Base-by-base conservation (phyloP, 2,797 vertebrate genomes). In the Micromesistius poutassou region DNA sequence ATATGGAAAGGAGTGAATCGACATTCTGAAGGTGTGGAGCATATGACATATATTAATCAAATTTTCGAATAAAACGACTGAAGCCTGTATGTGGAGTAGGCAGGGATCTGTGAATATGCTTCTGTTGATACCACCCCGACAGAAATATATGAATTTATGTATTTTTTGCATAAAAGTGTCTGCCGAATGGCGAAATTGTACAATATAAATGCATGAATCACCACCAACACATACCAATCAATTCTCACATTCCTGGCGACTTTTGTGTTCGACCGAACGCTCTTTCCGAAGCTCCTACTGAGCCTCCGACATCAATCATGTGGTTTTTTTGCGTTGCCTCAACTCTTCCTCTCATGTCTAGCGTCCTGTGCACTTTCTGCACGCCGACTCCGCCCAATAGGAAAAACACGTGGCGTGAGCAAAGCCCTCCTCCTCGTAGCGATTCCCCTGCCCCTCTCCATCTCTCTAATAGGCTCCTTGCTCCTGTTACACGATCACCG, bases 381-480 rank as follows among this genome's bases (percentile, higher is more conserved):
- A 2, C 62, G n/a, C 62, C 25, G 4, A 66, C 87, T 82, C 87
- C 86, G 79, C 84, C 84, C 87, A 80, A 82, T 78, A 80, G 87
- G 87, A 90, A 90, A 85, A 83, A 86, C 79, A 90, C 81, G 88
- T 87, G 82, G 83, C 83, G 85, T 90, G 82, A 84, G 35, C 31
- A 5, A 25, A 8, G 71, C 36, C 55, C 30, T 12, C 72, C 16
- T 66, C 87, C 84, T 40, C 88, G 78, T 87, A 66, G 87, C 91
- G 91, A 93, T 92, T 87, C 84, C 88, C 89, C 86, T 81, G 75
- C 80, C 85, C 79, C 85, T 85, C 62, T 66, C n/a, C 25, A n/a
- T 66, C n/a, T 66, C 62, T 89, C 88, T 93, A 94, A 93, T 91
- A 92, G 92, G 88, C 89, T 85, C 89, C 89, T 93, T 84, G 68